These are phyloP conservation scores for Aptenodytes forsteri DNA, from an alignment of 2,113 vertebrate species.

Conservation along the genomic window DNA sequence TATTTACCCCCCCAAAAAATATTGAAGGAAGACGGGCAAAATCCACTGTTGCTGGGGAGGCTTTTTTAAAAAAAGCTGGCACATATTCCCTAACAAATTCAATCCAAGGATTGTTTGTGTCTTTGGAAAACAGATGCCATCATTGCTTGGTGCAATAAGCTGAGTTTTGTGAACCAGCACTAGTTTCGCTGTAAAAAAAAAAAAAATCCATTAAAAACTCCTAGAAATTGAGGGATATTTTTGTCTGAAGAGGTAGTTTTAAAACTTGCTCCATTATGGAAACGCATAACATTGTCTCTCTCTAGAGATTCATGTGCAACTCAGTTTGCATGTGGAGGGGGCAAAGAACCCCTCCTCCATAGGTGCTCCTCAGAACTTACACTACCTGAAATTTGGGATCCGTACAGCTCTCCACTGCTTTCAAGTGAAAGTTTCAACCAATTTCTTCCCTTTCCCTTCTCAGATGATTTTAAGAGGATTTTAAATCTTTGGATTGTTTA, in stretches of 20 bases:
- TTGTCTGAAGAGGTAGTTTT: not conserved
- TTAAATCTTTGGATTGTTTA: slow-evolving; percentile 46
- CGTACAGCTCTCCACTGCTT: not conserved
- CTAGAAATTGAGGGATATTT: not conserved
- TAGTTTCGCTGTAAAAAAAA: not conserved
- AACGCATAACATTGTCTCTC: not conserved
- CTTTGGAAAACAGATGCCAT: slow-evolving; percentile 48
- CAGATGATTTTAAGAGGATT: slow-evolving; percentile 56
- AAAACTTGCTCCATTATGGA: not conserved
- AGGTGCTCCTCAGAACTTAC: not conserved
- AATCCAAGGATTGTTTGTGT: slow-evolving; percentile 40
- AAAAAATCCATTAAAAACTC: not conserved
- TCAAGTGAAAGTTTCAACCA: slow-evolving; percentile 35
- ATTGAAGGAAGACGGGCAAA: not conserved
- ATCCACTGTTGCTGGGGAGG: not conserved
- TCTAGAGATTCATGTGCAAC: not conserved
- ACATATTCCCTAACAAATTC: slow-evolving; percentile 9
- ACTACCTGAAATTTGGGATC: slow-evolving; percentile 18
- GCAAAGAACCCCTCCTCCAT: not conserved
- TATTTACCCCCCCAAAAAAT: not conserved
- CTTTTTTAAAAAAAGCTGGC: slow-evolving; percentile 22
- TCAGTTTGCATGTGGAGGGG: not conserved
- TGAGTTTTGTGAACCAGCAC: not conserved
- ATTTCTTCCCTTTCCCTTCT: slow-evolving; percentile 19
- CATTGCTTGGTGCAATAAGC: not conserved